Evolutionary conservation across 1,140 invertebrate genomes (phyloP), one percentile per base, ranked within the genome.

Genomic region (Drosophila prosaltans): DNA sequence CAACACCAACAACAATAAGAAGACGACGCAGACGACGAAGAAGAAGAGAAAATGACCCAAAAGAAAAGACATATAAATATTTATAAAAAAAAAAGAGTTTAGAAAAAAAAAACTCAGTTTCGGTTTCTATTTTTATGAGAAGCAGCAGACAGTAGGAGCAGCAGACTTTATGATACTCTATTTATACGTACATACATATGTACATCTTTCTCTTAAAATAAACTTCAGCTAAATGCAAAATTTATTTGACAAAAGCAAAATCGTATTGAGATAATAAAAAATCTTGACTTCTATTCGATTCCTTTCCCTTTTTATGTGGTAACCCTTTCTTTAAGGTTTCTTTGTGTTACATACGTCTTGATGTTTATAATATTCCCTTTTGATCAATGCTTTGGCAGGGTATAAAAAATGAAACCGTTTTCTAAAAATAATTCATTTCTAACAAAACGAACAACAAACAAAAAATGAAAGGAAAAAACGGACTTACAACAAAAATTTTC

Each of bases 401-500:
- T 51, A 51, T 26, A 72, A 57, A 70, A 86, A 86, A 80, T 80
- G 84, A 88, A 80, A 88, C 83, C 73, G 77, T 83, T 86, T 89
- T 78, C 76, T 86, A 80, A 80, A 82, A 88, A 86, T 86, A 83
- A 77, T 88, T 86, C 83, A 80, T 79, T 79, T 26, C 60, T 59
- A 32, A 58, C 66, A 26, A 62, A 32, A 32, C 16, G 45, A 48
- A 48, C 16, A 48, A 48, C 26, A 24, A 11, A 75, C n/a, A 55
- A 68, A 60, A 72, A 78, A 68, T 73, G 76, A 78, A 78, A 75
- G 72, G 76, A 78, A 77, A 78, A 77, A 78, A 78, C 73, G 65
- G 65, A 76, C 21, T 26, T 51, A 51, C 3, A 51, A 24, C 43
- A n/a, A 45, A 16, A 36, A 36, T 30, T 2, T 30, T 30, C 2